These are phyloP conservation scores for Eristalis pertinax DNA, from an alignment of 2,888 invertebrate species.

Conservation along the genomic window DNA sequence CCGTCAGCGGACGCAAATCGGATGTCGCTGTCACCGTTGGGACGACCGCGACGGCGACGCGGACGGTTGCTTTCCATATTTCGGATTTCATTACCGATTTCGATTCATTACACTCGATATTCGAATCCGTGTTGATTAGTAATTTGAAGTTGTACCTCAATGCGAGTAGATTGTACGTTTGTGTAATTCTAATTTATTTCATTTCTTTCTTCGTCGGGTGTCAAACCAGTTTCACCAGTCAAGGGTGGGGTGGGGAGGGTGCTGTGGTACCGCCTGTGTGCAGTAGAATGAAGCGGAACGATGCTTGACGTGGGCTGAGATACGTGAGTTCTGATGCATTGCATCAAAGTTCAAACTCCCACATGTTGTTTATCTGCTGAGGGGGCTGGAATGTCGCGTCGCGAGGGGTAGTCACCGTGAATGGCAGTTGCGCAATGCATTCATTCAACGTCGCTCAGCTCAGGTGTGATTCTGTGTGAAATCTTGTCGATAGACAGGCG, in stretches of 20 bases:
- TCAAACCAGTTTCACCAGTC: background rate
- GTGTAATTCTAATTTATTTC: background rate
- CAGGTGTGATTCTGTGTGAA: too few relatives aligned
- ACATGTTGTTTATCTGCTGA: background rate
- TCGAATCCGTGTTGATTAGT: slow-evolving; percentile 49
- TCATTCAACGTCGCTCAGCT: background rate
- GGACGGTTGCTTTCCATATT: slow-evolving; percentile 44
- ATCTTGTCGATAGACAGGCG: background rate
- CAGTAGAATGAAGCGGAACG: background rate
- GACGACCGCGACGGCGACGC: background rate
- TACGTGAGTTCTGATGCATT: background rate
- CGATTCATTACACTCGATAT: slow-evolving; percentile 43
- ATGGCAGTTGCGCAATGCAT: background rate
- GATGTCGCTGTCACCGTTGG: slow-evolving; percentile 48
- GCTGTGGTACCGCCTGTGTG: background rate
- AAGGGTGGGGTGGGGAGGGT: background rate
- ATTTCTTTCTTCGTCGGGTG: too few relatives aligned
- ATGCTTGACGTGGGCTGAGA: background rate
- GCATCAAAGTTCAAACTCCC: background rate
- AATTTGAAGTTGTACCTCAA: slow-evolving; percentile 40
- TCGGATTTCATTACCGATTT: slow-evolving; percentile 47
- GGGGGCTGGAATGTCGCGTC: background rate
- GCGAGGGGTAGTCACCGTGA: background rate
- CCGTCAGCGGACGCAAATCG: slow-evolving; percentile 26
- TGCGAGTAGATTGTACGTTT: background rate